phyloP scores from a whole-genome alignment of 2,888 invertebrate genomes.

The Ochropleura plecta region DNA sequence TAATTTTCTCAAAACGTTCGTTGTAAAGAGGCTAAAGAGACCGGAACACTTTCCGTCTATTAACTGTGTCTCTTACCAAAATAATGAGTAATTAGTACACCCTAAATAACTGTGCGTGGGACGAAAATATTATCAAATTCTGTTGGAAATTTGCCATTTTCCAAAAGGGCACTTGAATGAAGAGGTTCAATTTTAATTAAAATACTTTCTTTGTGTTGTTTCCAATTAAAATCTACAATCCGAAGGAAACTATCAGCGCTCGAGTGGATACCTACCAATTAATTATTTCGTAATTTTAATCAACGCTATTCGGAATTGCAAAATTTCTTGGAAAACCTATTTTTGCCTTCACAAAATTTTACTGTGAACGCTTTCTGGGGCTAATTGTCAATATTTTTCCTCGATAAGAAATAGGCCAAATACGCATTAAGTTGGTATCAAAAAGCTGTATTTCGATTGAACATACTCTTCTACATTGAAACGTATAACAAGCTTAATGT shows the following conservation, averaged over 20 bases:
- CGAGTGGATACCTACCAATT: constrained; percentile 24
- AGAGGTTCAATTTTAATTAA: constrained; percentile 46
- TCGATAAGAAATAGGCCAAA: not conserved
- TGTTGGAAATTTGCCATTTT: constrained; percentile 10
- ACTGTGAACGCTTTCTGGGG: not conserved
- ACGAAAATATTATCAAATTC: constrained; percentile 22
- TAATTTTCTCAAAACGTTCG: not conserved
- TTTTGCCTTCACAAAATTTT: not conserved
- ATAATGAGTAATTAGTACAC: constrained; percentile 3
- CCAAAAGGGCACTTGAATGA: constrained; percentile 6
- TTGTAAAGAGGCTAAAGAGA: not conserved
- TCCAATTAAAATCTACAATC: constrained; percentile 36
- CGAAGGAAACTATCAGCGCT: constrained; percentile 35
- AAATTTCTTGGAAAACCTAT: constrained; percentile 8
- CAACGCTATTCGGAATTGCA: constrained; percentile 16
- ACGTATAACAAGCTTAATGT: constrained; percentile 26
- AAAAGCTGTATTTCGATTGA: not conserved
- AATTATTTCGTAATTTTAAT: constrained; percentile 46
- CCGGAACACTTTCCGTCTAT: not conserved
- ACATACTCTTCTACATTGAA: constrained; percentile 9
- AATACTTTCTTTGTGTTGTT: constrained; percentile 45
- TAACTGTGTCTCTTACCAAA: constrained; percentile 5
- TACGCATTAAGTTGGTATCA: not conserved
- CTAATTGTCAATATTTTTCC: constrained; percentile 7
- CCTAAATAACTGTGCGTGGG: constrained; percentile 2